A percentile compares a stretch with the other conserved stretches of the same genome.
phyloP scores from a whole-genome alignment of 2,797 vertebrate genomes.

The Paguma larvata region DNA sequence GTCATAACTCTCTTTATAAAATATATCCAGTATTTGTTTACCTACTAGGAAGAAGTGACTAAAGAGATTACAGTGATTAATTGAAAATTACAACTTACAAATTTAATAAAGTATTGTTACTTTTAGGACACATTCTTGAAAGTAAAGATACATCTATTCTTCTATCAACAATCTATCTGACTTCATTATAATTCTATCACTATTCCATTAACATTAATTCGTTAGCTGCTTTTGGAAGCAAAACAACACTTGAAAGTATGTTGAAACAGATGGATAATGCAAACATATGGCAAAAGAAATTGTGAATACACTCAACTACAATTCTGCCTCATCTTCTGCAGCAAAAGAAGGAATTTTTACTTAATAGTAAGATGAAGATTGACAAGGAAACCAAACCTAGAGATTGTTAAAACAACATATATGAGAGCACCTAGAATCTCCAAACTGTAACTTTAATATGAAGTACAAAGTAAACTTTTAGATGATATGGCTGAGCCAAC shows the following conservation, averaged over 20 bases:
- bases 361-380: neutral
- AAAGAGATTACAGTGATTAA: neutral
- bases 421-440: accelerated
- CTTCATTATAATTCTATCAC: neutral
- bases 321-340: neutral
- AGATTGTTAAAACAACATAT: neutral
- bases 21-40: neutral
- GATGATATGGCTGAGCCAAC: neutral
- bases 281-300: neutral
- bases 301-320: neutral
- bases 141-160: neutral
- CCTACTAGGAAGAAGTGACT: neutral
- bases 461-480: neutral
- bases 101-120: neutral
- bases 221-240: neutral
- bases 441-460: neutral
- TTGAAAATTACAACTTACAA: neutral
- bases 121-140: neutral
- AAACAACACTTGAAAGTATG: neutral
- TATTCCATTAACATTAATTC: neutral
- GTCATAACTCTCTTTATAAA: slow-evolving; percentile 29
- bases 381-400: neutral
- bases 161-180: neutral
- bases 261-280: neutral
- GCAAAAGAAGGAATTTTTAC: neutral